Percentiles rank a stretch among this genome's conserved stretches.
phyloP scores from a whole-genome alignment of 2,797 vertebrate genomes.

The Trachops cirrhosus region DNA sequence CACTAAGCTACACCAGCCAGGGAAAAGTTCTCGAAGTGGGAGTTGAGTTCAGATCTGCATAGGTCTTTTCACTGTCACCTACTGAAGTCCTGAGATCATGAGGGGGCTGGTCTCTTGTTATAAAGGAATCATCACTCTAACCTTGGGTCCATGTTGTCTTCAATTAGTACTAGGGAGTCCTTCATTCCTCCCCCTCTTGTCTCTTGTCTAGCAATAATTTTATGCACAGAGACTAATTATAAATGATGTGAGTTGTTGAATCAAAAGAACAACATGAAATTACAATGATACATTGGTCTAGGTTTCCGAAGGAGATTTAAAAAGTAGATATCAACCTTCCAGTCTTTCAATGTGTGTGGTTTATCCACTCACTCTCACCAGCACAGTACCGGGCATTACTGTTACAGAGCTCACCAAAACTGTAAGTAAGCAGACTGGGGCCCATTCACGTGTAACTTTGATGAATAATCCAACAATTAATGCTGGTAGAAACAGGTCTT shows the following conservation, averaged over 20 bases:
- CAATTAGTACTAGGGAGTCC: background rate
- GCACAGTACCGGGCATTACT: background rate
- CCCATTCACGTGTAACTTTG: too few species aligned
- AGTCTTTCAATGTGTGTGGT: background rate
- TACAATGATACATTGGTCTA: background rate
- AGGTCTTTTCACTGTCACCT: background rate
- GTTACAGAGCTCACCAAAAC: background rate
- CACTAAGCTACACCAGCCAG: too few species aligned
- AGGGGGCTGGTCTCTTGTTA: background rate
- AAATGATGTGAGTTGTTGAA: background rate
- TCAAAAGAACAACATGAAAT: conserved; percentile 16
- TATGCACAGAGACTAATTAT: background rate
- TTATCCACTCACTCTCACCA: background rate
- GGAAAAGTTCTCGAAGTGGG: background rate
- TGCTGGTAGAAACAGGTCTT: too few species aligned
- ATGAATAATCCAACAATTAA: too few species aligned
- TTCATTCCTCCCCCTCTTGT: background rate
- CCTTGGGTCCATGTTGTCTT: background rate
- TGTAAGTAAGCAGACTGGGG: too few species aligned
- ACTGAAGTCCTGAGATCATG: background rate
- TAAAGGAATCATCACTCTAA: background rate
- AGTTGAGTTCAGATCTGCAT: background rate
- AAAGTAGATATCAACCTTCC: background rate
- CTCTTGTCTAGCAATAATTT: background rate
- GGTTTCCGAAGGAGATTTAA: background rate